Evolutionary conservation across 2,113 vertebrate genomes (phyloP), one percentile per base, ranked within the genome.

Genomic region (Platysternon megacephalum): DNA sequence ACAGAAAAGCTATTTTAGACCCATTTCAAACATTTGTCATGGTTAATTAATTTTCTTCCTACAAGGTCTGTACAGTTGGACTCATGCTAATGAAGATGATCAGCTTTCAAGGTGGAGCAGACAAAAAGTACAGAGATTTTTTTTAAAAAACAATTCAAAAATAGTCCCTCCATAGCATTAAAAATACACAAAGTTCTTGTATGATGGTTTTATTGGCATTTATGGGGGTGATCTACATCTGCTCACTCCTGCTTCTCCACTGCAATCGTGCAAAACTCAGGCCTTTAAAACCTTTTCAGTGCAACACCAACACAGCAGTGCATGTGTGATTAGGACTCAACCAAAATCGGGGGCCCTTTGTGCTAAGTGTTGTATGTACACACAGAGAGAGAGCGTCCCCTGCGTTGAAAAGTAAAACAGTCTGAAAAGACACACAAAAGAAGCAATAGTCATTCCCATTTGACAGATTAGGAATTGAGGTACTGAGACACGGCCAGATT

Each of bases 331-430:
- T 42, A 82, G 56, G 49, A 29, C 84, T 32, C 39, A 39, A 49
- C 86, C 0, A 0, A 88, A 6, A 32, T 44, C 16, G 0, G 24
- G 17, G 78, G 3, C 22, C 39, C 0, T 29, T 48, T 53, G 55
- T 12, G 88, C 82, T 35, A 29, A 2, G 39, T 55, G 56, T 74
- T 53, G 0, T 2, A 19, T 1, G 4, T 4, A 6, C 4, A 6
- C 4, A 21, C 4, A 26, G 22, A 58, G 32, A 0, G 1, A 82
- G 29, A 21, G 32, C 32, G 16, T 9, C 52, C 72, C 87, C 51
- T 88, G 56, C 72, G 56, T 52, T 10, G 46, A 46, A n/a, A 56
- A 8, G 52, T 48, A 26, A 13, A 55, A 1, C 24, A 83, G 68
- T 55, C 7, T 44, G 56, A 24, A 16, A 2, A 14, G 51, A 68